phyloP scores from a whole-genome alignment of 2,888 invertebrate species.

The Seladonia tumulorum region DNA sequence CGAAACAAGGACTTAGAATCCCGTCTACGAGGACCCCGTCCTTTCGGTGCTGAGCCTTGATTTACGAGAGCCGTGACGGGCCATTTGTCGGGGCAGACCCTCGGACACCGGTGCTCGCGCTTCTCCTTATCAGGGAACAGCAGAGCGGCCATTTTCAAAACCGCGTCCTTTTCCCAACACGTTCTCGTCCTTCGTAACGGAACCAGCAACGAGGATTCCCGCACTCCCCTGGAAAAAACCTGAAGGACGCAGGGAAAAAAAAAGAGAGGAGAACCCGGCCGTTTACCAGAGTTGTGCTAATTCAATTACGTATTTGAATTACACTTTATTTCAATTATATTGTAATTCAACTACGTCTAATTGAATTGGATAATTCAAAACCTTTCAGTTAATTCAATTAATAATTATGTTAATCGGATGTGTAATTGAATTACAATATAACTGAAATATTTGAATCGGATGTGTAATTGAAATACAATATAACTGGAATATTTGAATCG shows the following conservation, averaged over 20 bases:
- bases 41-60: conserved; percentile 77
- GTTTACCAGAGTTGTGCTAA: too few species aligned
- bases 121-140: conserved; percentile 75
- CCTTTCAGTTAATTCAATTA: too few species aligned
- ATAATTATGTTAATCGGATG: too few species aligned
- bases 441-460: too few species aligned
- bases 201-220: not conserved
- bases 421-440: too few species aligned
- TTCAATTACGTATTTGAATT: too few species aligned
- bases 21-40: conserved; percentile 54
- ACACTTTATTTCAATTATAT: too few species aligned
- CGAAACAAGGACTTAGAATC: conserved; percentile 64
- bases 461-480: too few species aligned
- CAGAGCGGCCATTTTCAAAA: conserved; percentile 81
- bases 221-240: not conserved
- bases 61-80: conserved; percentile 84
- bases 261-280: not conserved
- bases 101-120: conserved; percentile 71
- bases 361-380: too few species aligned
- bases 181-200: conserved; percentile 38
- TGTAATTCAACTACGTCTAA: too few species aligned
- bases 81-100: conserved; percentile 82
- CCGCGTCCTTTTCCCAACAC: conserved; percentile 62
- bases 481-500: too few species aligned
- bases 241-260: not conserved